These are phyloP conservation scores for Oreochromis grahami DNA, from an alignment of 2,797 vertebrate species.

Conservation along the genomic window DNA sequence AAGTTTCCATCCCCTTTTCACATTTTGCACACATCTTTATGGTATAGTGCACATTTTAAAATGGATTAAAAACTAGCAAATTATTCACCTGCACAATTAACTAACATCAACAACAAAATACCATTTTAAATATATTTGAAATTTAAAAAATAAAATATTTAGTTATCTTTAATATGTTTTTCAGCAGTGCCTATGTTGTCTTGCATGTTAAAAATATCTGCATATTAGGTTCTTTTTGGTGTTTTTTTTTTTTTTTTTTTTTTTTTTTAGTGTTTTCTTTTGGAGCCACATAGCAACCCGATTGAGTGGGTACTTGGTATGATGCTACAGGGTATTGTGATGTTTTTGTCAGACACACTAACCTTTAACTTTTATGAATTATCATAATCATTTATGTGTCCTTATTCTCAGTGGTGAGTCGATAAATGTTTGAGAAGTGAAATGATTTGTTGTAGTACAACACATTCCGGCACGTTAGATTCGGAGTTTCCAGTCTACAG, in stretches of 20 bases:
- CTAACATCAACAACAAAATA: background rate
- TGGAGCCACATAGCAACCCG: background rate
- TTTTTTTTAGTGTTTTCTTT: too few species aligned
- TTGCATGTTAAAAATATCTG: too few species aligned
- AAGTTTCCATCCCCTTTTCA: background rate
- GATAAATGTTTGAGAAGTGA: background rate
- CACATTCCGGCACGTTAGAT: constrained; percentile 4
- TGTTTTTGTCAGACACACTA: constrained; percentile 1
- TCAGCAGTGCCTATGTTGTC: background rate
- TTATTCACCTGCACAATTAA: background rate
- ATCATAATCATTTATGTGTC: constrained; percentile 12
- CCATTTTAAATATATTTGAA: background rate
- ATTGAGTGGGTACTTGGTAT: background rate
- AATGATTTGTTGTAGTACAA: background rate
- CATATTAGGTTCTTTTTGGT: too few species aligned
- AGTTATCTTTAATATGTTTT: rapidly evolving
- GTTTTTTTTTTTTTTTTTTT: background rate
- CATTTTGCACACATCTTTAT: background rate
- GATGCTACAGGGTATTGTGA: background rate
- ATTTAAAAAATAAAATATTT: background rate
- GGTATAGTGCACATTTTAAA: background rate
- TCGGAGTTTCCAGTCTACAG: constrained; percentile 15
- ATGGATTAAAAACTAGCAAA: background rate
- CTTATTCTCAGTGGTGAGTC: background rate
- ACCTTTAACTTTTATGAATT: constrained; percentile 8